Evolutionary conservation across 2,888 invertebrate genomes (phyloP), one percentile per base, ranked within the genome.

Genomic region (Xestoiulus laeticollis): DNA sequence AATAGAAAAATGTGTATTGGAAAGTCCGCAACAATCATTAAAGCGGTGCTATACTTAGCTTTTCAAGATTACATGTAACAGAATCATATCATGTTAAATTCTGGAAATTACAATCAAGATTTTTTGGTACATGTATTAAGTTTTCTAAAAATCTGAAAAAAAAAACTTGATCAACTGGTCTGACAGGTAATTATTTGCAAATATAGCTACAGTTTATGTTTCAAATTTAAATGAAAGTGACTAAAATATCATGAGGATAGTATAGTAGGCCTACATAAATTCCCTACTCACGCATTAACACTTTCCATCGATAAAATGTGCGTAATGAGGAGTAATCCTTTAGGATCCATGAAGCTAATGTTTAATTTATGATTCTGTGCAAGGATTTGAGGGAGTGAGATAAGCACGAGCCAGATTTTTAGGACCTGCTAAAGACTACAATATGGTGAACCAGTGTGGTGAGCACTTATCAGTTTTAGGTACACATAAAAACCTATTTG

Each of bases 281-380:
- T 59, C 59, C 59, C 59, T 59, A 59, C 22, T 59, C 59, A 59
- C 59, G 22, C 59, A 59, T 59, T 59, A 59, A 59, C 59, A 59
- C 59, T 59, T 59, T 59, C 59, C n/a, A 59, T 59, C 59, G 59
- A 59, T 59, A 59, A 59, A 59, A 59, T 59, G 59, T 59, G 59
- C 59, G 59, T 59, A 59, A 59, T 59, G 59, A 59, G 59, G 22
- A 59, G 59, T 59, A 59, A 59, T 59, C 59, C 59, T 59, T 59
- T 59, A 59, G 59, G 59, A 59, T 59, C 59, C 59, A 59, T 59
- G 59, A 59, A 59, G 59, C 59, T 59, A 59, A 59, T 59, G 59
- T 59, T 59, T 59, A 59, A 59, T 59, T 59, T 59, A 59, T 59
- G 59, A 59, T 59, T 59, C 59, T 59, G 59, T n/a, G 59, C 59